Evolutionary conservation across 2,888 invertebrate genomes (phyloP), one percentile per base, ranked within the genome.

Genomic region (Chrysolina oricalcia): DNA sequence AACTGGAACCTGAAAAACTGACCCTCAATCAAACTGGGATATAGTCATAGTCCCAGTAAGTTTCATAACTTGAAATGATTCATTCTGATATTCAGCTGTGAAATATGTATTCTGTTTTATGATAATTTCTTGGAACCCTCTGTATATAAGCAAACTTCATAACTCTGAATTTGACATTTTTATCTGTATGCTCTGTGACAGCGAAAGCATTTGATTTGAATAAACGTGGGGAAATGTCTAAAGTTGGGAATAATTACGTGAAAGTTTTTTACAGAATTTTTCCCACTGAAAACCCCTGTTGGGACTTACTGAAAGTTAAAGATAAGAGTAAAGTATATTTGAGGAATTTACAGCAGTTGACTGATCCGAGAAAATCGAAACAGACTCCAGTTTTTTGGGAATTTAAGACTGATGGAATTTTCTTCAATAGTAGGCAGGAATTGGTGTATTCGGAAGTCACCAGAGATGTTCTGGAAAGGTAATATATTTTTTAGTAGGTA

Each of bases 351-450:
- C 88, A 88, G 83, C 85, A 87, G 78, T 79, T 86, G 65, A 68
- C 76, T 4, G 73, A 78, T 43, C 78, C 80, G 5, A 73, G 80
- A 0, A 83, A 79, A 65, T 73, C 79, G n/a, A 72, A 73, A n/a
- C 70, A 72, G 5, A 70, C 78, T n/a, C 85, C 86, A 0, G 83
- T 82, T 46, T 90, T 86, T 81, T 89, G 89, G 88, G 84, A 85
- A 46, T 90, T 89, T 79, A 71, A 81, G 67, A 86, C 87, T 0
- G 87, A 89, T 78, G 88, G 87, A 13, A 80, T 89, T 19, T 89
- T 90, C 79, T 85, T 84, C 59, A 87, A 89, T 68, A 78, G 81
- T 13, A 84, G 84, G 0, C 90, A 90, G 76, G 81, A 84, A 3
- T 83, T 85, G 53, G 82, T 90, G 40, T 89, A 88, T 78, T 77